These are phyloP conservation scores for Epinotia ramella DNA, from an alignment of 2,888 invertebrate genomes.

Conservation along the genomic window DNA sequence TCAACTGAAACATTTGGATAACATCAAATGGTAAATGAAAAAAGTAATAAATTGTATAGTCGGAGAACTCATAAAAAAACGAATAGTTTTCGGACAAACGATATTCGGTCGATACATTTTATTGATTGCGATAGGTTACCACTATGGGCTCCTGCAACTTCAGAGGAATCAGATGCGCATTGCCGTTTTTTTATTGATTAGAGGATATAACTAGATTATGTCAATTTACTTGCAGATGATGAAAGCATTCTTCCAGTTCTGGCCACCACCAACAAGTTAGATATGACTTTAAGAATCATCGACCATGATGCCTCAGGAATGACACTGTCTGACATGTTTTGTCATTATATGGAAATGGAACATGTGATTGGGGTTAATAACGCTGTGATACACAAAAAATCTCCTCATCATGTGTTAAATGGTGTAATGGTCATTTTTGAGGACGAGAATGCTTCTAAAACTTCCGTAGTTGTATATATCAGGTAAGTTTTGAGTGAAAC, in stretches of 20 bases:
- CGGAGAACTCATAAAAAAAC: too few species aligned
- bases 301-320: slow-evolving; percentile 48
- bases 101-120: too few species aligned
- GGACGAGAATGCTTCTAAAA: slow-evolving; percentile 42
- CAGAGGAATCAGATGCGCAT: too few species aligned
- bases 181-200: too few species aligned
- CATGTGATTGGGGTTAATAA: slow-evolving; percentile 52
- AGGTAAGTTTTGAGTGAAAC: slow-evolving; percentile 58
- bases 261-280: slow-evolving; percentile 62
- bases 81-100: too few species aligned
- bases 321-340: slow-evolving; percentile 59
- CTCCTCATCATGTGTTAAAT: slow-evolving; percentile 68
- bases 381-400: slow-evolving; percentile 61
- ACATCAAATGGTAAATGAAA: too few species aligned
- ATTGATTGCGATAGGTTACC: too few species aligned
- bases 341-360: slow-evolving; percentile 65
- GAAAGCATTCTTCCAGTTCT: slow-evolving; percentile 61
- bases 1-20: too few species aligned
- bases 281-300: slow-evolving; percentile 63
- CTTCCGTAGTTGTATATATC: slow-evolving; percentile 59
- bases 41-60: too few species aligned
- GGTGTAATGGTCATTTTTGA: slow-evolving; percentile 65
- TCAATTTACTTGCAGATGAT: slow-evolving; percentile 57
- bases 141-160: too few species aligned
- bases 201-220: background rate